Base-by-base conservation (phyloP, 2,888 invertebrate genomes). In the Drepanosiphum platanoidis region DNA sequence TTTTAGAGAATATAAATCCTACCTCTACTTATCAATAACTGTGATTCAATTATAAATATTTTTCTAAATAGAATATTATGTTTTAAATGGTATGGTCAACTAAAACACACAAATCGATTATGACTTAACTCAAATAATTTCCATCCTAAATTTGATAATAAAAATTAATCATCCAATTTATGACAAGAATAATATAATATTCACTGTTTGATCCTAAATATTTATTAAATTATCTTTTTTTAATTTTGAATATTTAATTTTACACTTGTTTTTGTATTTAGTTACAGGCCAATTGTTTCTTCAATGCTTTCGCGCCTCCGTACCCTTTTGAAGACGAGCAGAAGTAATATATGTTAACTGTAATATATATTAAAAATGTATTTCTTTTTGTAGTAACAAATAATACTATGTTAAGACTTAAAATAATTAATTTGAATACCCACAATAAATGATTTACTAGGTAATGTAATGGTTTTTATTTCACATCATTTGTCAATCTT, bases 271-370 rank as follows among this genome's bases (percentile, higher is more conserved):
- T 39, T 83, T 84, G 0, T 66, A 15, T 84, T 77, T 11, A 84
- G 84, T 84, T 84, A 36, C 75, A 84, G 30, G 68, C 77, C 0
- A 77, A 58, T 15, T 66, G 64, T 84, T 84, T 84, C 39, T 84
- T 84, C 77, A 84, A 84, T 66, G 84, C 84, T 68, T 84, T 84
- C 32, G 36, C 7, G 30, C 84, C 84, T 22, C 84, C 84, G n/a
- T 84, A 75, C 46, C 84, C 84, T 30, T 74, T 75, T 22, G 84
- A 84, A 84, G 84, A 84, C 22, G 77, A 58, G 75, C 46, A 83
- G 36, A 64, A 82, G 52, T 82, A 71, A 27, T 30, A 75, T 4
- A n/a, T 30, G 11, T 27, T 52, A 3, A 34, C 30, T 32, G n/a
- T n/a, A n/a, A 22, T 68, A 46, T 34, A 32, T 22, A 39, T 30